These are phyloP conservation scores for Aegypius monachus DNA, from an alignment of 2,113 vertebrate genomes.

Conservation along the genomic window DNA sequence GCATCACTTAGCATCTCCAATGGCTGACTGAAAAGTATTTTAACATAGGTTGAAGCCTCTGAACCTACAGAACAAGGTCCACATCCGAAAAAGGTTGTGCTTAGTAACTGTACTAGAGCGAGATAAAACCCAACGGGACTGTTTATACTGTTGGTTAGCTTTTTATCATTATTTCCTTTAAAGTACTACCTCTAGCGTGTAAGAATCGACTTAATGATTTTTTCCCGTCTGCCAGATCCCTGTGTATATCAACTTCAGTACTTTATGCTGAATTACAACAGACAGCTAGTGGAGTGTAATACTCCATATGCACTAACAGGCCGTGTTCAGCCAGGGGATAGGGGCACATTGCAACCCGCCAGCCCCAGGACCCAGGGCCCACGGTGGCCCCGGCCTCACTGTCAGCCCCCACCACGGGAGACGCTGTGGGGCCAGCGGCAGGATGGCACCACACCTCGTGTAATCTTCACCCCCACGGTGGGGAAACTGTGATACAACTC, in stretches of 20 bases:
- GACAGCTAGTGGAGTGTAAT: background rate
- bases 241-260: background rate
- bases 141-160: background rate
- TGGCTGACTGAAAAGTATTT: background rate
- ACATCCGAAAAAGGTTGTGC: background rate
- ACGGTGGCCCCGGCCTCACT: fast-evolving
- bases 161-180: background rate
- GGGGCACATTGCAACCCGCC: too few species aligned
- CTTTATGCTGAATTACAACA: background rate
- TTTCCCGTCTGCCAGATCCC: background rate
- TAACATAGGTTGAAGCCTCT: background rate
- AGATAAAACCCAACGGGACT: background rate
- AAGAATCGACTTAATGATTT: fast-evolving
- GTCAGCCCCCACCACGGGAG: background rate
- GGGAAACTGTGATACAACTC: background rate
- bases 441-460: background rate
- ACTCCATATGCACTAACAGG: too few species aligned
- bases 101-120: background rate
- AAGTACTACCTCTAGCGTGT: background rate
- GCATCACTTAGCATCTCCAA: background rate
- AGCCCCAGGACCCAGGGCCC: background rate
- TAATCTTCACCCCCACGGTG: fast-evolving
- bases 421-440: fast-evolving
- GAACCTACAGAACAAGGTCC: background rate
- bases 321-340: fast-evolving